Conservation (phyloP, 1,140 invertebrate species). For the Drosophila funebris region DNA sequence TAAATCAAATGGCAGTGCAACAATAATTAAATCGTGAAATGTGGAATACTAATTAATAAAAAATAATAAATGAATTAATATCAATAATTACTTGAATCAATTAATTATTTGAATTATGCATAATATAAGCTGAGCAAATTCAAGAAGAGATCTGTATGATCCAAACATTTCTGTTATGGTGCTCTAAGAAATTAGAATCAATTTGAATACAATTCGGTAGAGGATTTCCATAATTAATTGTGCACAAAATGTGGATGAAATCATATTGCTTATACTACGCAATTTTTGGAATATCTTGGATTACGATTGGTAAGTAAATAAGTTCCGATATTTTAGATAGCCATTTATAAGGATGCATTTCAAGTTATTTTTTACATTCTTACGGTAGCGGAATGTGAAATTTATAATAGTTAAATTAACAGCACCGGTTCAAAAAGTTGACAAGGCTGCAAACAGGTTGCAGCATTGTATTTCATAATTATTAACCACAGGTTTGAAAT, state of each 20-base stretch:
- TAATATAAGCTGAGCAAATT: slow-evolving; percentile 19
- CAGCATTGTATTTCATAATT: no score
- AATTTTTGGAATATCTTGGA: slow-evolving; percentile 40
- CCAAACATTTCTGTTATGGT: slow-evolving; percentile 13
- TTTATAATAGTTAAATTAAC: no score
- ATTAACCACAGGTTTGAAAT: neutral
- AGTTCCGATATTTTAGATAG: neutral
- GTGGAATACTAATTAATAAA: neutral
- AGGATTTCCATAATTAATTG: neutral
- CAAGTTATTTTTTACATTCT: no score
- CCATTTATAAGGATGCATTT: no score
- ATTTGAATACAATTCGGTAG: neutral
- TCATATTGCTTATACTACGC: slow-evolving; percentile 40
- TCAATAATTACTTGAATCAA: neutral
- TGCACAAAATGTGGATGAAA: slow-evolving; percentile 63
- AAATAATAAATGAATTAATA: neutral
- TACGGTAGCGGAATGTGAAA: no score
- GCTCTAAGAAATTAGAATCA: slow-evolving; percentile 39
- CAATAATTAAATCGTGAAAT: neutral
- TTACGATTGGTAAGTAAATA: slow-evolving; percentile 47
- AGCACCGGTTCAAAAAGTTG: no score
- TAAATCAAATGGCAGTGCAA: neutral
- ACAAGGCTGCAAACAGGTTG: no score
- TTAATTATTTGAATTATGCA: slow-evolving; percentile 22
- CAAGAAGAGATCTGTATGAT: slow-evolving; percentile 21